Percentiles rank a stretch among this genome's conserved stretches.
Conservation (phyloP, 2,113 vertebrate species). For the Rhombomys opimus region DNA sequence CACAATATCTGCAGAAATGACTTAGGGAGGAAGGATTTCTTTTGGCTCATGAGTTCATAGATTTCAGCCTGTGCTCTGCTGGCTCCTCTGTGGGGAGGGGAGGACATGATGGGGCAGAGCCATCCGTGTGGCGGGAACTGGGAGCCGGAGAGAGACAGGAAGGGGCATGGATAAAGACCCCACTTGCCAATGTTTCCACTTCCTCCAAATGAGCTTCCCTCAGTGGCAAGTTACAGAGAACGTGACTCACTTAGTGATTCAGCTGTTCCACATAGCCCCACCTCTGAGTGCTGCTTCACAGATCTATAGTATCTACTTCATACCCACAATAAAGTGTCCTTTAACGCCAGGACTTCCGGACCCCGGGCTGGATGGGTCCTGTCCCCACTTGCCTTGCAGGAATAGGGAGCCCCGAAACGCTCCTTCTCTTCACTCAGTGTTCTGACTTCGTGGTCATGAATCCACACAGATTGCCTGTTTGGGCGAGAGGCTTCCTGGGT, state of each 20-base stretch:
- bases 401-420: fast-evolving
- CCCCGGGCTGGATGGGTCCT: background rate
- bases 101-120: background rate
- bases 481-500: background rate
- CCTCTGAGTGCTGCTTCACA: background rate
- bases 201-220: background rate
- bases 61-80: background rate
- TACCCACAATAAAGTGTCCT: background rate
- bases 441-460: background rate
- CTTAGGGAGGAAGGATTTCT: background rate
- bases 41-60: background rate
- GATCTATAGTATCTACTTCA: background rate
- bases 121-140: background rate
- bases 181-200: background rate
- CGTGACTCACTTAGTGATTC: background rate
- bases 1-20: background rate
- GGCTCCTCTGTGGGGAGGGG: background rate
- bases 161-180: background rate
- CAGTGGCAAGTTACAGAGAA: background rate
- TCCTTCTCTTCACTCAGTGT: fast-evolving
- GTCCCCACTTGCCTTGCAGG: too few species aligned
- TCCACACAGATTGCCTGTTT: too few species aligned
- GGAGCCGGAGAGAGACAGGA: background rate
- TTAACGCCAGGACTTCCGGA: background rate
- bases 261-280: background rate